A percentile compares a stretch with the other conserved stretches of the same genome.
Evolutionary conservation across 2,113 vertebrate genomes (phyloP).

Genomic region (Gymnocephalus cernua): DNA sequence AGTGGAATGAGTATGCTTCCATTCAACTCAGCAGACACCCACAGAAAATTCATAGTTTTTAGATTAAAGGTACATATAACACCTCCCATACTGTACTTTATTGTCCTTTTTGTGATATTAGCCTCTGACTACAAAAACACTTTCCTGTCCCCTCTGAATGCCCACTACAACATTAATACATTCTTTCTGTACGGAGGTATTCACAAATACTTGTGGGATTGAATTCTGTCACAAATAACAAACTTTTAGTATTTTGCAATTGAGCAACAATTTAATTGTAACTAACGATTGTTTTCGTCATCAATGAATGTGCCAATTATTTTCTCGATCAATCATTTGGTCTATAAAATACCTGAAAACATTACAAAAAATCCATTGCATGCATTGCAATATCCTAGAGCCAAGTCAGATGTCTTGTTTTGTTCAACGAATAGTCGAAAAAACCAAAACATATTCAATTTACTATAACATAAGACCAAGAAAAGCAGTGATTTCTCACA

Average conservation of each 20-base stretch:
- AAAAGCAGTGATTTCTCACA: not conserved
- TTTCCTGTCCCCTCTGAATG: not conserved
- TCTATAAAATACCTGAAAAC: not conserved
- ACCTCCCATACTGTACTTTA: conserved; percentile 18
- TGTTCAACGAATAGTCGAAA: not conserved
- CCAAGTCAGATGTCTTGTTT: not conserved
- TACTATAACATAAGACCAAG: not conserved
- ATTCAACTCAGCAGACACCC: conserved; percentile 41
- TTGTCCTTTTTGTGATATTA: conserved; percentile 2
- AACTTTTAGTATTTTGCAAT: not conserved
- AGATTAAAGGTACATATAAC: conserved; percentile 40
- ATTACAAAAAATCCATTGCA: not conserved
- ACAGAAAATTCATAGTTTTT: conserved; percentile 41
- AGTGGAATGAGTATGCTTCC: conserved; percentile 23
- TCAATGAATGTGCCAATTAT: not conserved
- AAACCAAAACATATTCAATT: not conserved
- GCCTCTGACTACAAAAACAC: not conserved
- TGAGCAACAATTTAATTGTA: not conserved
- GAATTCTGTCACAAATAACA: not conserved
- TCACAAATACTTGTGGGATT: not conserved
- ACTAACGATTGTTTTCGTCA: not conserved
- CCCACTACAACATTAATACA: not conserved
- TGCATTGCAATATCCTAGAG: not conserved
- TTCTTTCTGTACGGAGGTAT: not conserved
- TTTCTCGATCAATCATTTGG: not conserved